Percentiles rank a stretch among this genome's conserved stretches.
Evolutionary conservation across 2,888 invertebrate genomes (phyloP).

Genomic region (Drosophila nr. perissopoda): DNA sequence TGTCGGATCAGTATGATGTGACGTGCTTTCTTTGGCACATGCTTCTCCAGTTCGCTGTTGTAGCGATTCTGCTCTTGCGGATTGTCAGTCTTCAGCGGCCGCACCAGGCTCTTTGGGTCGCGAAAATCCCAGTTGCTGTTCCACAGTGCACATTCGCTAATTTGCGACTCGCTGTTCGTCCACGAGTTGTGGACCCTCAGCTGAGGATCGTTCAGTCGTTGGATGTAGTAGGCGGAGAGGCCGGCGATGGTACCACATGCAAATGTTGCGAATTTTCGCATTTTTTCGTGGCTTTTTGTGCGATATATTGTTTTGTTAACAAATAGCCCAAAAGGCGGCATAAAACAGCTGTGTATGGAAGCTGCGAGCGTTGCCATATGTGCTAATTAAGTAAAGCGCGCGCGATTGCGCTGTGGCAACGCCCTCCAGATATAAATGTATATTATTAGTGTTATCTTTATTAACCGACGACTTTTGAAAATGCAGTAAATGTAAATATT

Average conservation of each 20-base stretch:
- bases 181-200: conserved; percentile 88
- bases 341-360: conserved; percentile 37
- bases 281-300: conserved; percentile 3
- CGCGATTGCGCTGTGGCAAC: conserved; percentile 16
- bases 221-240: conserved; percentile 87
- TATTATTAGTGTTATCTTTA: neutral
- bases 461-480: neutral
- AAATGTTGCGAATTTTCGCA: conserved; percentile 82
- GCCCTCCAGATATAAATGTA: neutral
- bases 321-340: conserved; percentile 37
- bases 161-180: conserved; percentile 86
- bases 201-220: conserved; percentile 85
- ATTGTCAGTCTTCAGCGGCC: conserved; percentile 86
- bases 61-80: conserved; percentile 89
- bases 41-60: conserved; percentile 88
- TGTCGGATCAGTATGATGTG: conserved; percentile 96
- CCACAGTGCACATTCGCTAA: conserved; percentile 88
- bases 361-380: conserved; percentile 18
- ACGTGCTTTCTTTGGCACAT: conserved; percentile 86
- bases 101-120: conserved; percentile 89
- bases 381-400: neutral
- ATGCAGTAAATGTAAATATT: neutral
- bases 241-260: conserved; percentile 89
- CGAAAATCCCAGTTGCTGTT: conserved; percentile 96
- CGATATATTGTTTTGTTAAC: neutral